Evolutionary conservation across 2,797 vertebrate genomes (phyloP).

Genomic region (Gallirallus australis): DNA sequence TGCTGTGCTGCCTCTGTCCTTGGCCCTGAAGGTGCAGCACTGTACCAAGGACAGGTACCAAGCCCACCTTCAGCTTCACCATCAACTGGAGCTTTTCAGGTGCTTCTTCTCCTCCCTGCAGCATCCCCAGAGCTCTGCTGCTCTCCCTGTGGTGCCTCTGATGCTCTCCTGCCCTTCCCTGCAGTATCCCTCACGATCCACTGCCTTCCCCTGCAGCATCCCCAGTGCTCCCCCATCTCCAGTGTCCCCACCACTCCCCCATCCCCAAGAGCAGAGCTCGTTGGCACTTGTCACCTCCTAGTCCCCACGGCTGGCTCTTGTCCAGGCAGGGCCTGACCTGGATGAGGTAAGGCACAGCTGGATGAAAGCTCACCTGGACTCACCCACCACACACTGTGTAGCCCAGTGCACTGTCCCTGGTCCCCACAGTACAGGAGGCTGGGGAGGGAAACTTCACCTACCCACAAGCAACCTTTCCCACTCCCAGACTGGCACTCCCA

Average conservation of each 20-base stretch:
- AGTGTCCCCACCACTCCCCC: background rate
- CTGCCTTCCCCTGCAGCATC: background rate
- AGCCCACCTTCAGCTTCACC: background rate
- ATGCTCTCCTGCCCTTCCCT: background rate
- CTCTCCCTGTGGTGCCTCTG: too few species aligned
- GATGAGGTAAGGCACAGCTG: background rate
- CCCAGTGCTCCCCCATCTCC: background rate
- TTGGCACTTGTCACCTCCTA: background rate
- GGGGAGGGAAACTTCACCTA: background rate
- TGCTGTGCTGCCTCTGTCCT: too few species aligned
- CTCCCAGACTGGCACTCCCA: background rate
- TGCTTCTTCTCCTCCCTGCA: background rate
- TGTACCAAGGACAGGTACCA: too few species aligned
- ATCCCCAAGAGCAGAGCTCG: background rate
- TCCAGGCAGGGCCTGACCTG: background rate
- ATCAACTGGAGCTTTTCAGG: background rate
- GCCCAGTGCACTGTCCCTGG: rapidly evolving
- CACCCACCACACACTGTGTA: rapidly evolving
- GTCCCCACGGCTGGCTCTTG: background rate
- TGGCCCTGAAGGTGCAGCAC: too few species aligned
- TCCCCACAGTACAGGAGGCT: background rate
- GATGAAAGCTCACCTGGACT: background rate
- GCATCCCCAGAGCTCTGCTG: too few species aligned
- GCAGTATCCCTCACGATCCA: too few species aligned
- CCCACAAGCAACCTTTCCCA: background rate